phyloP scores from a whole-genome alignment of 2,797 vertebrate genomes.

The Knipowitschia caucasica region DNA sequence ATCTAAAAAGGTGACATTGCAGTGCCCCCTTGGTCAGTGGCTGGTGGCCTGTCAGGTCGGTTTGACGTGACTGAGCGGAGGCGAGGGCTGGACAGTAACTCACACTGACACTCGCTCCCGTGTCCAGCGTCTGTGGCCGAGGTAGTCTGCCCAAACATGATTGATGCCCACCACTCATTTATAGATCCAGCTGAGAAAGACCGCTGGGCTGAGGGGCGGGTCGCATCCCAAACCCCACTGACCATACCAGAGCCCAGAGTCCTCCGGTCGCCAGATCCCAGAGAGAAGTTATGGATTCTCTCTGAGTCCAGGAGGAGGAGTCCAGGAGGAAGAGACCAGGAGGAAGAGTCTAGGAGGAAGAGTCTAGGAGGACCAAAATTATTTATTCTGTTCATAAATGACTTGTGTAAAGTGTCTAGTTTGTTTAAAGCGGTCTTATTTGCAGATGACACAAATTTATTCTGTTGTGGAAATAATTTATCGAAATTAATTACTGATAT shows the following conservation, averaged over 20 bases:
- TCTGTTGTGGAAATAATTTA: too few relatives aligned
- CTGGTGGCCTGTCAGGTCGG: slow-evolving; percentile 91
- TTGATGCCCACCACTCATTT: slow-evolving; percentile 94
- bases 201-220: slow-evolving; percentile 1
- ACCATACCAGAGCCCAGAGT: background rate
- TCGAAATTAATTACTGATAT: too few relatives aligned
- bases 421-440: too few relatives aligned
- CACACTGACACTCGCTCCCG: slow-evolving; percentile 93
- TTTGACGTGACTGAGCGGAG: slow-evolving; percentile 85
- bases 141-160: slow-evolving; percentile 93
- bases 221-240: slow-evolving; percentile 2
- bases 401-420: too few relatives aligned
- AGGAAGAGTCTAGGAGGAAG: too few relatives aligned
- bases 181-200: slow-evolving; percentile 74
- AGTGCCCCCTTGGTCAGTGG: slow-evolving; percentile 84
- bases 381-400: too few relatives aligned
- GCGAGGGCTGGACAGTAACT: slow-evolving; percentile 90
- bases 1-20: slow-evolving; percentile 91
- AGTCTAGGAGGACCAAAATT: too few relatives aligned
- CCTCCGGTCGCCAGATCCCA: too few relatives aligned
- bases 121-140: slow-evolving; percentile 82
- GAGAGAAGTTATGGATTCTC: too few relatives aligned
- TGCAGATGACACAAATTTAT: too few relatives aligned
- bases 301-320: too few relatives aligned
- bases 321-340: too few relatives aligned